Conservation (phyloP, 2,113 vertebrate species). For the Naja naja region DNA sequence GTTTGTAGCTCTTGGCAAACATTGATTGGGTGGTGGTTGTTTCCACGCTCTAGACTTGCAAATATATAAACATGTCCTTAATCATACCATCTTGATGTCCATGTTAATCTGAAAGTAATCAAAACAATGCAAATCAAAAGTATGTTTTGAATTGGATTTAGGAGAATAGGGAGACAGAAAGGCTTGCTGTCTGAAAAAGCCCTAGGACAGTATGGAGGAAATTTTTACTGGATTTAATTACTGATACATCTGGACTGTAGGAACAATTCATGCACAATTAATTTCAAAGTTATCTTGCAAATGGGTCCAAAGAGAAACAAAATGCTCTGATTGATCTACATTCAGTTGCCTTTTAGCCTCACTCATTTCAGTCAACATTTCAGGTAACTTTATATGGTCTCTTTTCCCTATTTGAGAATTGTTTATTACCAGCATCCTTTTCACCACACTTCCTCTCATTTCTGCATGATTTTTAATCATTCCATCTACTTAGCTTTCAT, state of each 20-base stretch:
- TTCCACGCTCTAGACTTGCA: not conserved
- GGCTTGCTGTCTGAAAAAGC: not conserved
- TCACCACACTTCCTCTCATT: not conserved
- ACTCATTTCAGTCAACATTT: not conserved
- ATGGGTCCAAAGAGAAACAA: not conserved
- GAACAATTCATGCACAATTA: not conserved
- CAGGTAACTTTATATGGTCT: not conserved
- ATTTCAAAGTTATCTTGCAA: not conserved
- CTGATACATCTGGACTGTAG: not conserved
- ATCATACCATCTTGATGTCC: not conserved
- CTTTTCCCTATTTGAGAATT: not conserved
- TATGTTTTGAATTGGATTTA: not conserved
- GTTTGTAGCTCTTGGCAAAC: not conserved
- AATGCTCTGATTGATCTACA: not conserved
- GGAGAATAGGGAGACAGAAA: not conserved
- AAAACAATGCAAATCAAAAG: not conserved
- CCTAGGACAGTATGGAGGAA: not conserved
- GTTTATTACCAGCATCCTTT: not conserved
- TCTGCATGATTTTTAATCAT: not conserved
- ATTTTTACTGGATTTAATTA: not conserved
- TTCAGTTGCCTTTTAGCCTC: not conserved
- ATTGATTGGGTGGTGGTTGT: not conserved
- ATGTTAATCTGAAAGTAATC: not conserved
- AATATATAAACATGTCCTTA: not conserved
- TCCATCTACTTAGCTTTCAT: slow-evolving; percentile 6